Evolutionary conservation across 2,797 vertebrate species (phyloP).

Genomic region (Sebastes minor): DNA sequence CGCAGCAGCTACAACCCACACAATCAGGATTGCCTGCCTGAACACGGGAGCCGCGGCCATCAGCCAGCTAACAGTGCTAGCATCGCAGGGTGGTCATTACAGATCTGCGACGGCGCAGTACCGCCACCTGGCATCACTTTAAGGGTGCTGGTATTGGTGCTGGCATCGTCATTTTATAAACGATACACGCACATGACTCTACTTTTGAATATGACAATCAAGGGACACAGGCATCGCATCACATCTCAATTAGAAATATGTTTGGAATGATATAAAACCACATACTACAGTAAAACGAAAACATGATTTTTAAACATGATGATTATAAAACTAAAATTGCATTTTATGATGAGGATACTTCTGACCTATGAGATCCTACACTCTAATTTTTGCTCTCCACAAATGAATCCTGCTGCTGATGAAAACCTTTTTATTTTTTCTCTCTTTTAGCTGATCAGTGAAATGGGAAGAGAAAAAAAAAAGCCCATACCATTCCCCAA

Average conservation of each 20-base stretch:
- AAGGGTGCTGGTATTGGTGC: too few relatives aligned
- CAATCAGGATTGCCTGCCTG: too few relatives aligned
- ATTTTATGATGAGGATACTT: neutral
- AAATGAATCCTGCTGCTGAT: neutral
- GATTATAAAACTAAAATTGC: neutral
- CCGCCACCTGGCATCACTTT: too few relatives aligned
- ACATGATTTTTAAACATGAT: neutral
- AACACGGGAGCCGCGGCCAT: too few relatives aligned
- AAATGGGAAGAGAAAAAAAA: neutral
- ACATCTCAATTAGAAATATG: neutral
- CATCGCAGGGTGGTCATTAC: too few relatives aligned
- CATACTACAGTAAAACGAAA: neutral
- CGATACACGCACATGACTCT: neutral
- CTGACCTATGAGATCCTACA: neutral
- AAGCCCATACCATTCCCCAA: neutral
- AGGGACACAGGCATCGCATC: neutral
- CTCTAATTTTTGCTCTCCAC: neutral
- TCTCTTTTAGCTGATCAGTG: constrained; percentile 1
- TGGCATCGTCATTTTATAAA: too few relatives aligned
- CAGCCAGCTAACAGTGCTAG: too few relatives aligned
- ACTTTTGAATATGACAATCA: neutral
- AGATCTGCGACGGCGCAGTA: too few relatives aligned
- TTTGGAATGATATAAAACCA: neutral
- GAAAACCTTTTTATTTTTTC: neutral
- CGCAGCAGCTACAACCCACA: too few relatives aligned